Evolutionary conservation across 2,797 vertebrate species (phyloP).

Genomic region (Euphonia xanthogaster): DNA sequence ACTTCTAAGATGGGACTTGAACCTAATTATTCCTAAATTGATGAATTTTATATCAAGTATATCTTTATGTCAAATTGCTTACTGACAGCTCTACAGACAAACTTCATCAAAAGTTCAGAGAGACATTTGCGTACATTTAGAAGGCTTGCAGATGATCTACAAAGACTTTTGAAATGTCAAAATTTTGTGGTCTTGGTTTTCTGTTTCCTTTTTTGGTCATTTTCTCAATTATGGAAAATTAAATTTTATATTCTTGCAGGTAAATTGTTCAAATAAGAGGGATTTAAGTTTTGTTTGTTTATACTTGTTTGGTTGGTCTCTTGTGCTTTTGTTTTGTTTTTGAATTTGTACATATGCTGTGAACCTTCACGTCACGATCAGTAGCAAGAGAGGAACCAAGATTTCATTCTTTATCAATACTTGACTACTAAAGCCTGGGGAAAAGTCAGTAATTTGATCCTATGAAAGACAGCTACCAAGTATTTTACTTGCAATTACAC

Average conservation of each 20-base stretch:
- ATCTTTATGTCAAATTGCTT: neutral
- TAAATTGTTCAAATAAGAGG: neutral
- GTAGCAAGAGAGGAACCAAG: neutral
- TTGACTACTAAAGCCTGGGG: neutral
- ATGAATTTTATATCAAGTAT: neutral
- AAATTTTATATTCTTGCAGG: neutral
- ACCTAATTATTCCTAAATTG: neutral
- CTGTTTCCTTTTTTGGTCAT: neutral
- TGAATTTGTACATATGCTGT: fast-evolving
- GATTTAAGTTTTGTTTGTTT: neutral
- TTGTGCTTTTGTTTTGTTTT: neutral
- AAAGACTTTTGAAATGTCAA: neutral
- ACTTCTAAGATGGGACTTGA: neutral
- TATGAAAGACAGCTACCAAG: neutral
- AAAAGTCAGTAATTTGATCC: neutral
- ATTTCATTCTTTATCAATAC: neutral
- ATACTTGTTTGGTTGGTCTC: neutral
- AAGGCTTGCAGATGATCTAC: neutral
- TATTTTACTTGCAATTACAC: neutral
- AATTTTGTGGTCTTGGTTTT: neutral
- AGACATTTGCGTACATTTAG: neutral
- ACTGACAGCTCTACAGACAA: neutral
- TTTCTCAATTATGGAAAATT: neutral
- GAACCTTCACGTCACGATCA: neutral
- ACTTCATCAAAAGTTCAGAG: neutral